Conservation (phyloP, 2,888 invertebrate genomes). For the Drosophila longiperda region DNA sequence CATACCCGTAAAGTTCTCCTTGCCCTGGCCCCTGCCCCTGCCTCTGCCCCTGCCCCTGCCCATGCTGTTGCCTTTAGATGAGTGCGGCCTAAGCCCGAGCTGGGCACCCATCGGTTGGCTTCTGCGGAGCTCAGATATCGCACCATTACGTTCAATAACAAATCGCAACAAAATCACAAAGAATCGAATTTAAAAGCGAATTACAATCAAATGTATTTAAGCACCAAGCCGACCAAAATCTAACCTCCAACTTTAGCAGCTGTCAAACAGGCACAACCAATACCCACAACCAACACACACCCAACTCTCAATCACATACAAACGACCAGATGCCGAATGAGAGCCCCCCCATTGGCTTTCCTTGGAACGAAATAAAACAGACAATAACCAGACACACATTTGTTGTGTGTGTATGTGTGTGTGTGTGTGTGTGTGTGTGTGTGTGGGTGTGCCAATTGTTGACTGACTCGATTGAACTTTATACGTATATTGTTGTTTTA, state of each 20-base stretch:
- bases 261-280: conserved; percentile 11
- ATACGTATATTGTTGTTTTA: conserved; percentile 37
- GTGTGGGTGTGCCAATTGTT: conserved; percentile 65
- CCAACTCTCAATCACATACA: conserved; percentile 29
- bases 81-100: conserved; percentile 4
- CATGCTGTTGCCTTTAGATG: background rate
- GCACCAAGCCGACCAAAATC: conserved; percentile 73
- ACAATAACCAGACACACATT: conserved; percentile 18
- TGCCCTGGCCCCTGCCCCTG: conserved; percentile 9
- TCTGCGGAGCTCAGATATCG: conserved; percentile 72
- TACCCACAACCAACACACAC: conserved; percentile 3
- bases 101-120: conserved; percentile 6
- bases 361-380: conserved; percentile 30
- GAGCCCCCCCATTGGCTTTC: conserved; percentile 70
- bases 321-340: conserved; percentile 8
- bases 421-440: conserved; percentile 22
- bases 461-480: conserved; percentile 79
- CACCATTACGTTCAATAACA: conserved; percentile 78
- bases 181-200: conserved; percentile 80
- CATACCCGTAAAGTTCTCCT: conserved; percentile 5
- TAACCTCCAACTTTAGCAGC: conserved; percentile 43
- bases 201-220: conserved; percentile 80
- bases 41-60: background rate
- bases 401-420: conserved; percentile 19
- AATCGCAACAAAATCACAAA: conserved; percentile 72